Conservation (phyloP, 2,113 vertebrate genomes). For the Python bivittatus region DNA sequence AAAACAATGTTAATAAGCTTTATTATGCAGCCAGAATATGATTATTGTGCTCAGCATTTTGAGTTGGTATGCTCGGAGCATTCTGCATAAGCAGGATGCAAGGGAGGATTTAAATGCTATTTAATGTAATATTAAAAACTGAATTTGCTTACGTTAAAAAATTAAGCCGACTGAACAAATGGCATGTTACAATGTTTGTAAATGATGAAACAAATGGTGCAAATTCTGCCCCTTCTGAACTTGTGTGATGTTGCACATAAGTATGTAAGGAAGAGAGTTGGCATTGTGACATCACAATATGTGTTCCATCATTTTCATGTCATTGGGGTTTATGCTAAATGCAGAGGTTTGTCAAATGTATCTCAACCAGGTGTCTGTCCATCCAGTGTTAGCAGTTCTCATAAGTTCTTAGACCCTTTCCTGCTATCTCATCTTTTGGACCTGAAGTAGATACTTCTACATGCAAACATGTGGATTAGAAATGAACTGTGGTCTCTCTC, state of each 20-base stretch:
- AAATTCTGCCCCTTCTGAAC: not conserved
- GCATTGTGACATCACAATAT: too few relatives aligned
- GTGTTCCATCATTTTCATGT: too few relatives aligned
- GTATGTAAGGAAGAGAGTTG: not conserved
- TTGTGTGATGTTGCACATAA: not conserved
- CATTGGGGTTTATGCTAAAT: too few relatives aligned
- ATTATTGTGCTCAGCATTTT: not conserved
- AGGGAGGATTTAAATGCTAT: not conserved
- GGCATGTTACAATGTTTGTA: not conserved
- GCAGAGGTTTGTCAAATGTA: too few relatives aligned
- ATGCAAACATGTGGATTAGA: not conserved
- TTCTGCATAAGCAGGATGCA: not conserved
- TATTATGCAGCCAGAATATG: not conserved
- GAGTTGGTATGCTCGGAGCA: not conserved
- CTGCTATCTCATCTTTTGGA: too few relatives aligned
- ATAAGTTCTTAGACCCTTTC: not conserved
- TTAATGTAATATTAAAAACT: not conserved
- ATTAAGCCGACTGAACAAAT: not conserved
- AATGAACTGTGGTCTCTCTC: not conserved
- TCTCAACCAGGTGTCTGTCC: too few relatives aligned
- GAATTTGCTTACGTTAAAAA: not conserved
- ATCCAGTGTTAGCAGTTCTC: not conserved
- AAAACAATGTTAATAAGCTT: slow-evolving; percentile 22
- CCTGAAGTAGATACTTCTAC: not conserved
- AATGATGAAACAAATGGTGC: not conserved